Conservation (phyloP, 2,888 invertebrate genomes). For the Apamea epomidion region DNA sequence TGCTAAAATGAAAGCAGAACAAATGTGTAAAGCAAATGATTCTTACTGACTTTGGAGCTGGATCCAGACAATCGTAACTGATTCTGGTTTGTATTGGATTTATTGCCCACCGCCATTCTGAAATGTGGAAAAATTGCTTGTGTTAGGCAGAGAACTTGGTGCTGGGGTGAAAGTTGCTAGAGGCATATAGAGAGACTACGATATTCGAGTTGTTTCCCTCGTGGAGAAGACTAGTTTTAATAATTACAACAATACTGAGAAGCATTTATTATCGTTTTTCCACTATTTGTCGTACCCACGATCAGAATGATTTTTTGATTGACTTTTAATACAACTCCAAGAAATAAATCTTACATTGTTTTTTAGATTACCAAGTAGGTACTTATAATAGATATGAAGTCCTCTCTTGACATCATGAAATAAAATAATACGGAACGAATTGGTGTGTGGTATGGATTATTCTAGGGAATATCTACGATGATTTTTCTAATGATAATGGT, state of each 20-base stretch:
- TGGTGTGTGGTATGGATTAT: background rate
- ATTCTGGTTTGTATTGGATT: conserved; percentile 89
- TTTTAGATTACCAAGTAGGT: too few species aligned
- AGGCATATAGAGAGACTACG: background rate
- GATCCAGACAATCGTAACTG: conserved; percentile 91
- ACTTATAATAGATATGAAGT: background rate
- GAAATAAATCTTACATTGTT: background rate
- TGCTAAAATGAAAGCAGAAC: conserved; percentile 86
- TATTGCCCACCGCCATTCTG: conserved; percentile 90
- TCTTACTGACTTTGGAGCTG: conserved; percentile 99
- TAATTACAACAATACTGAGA: background rate
- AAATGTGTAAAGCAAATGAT: conserved; percentile 91
- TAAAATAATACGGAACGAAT: background rate
- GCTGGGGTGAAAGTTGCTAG: background rate
- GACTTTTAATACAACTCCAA: background rate
- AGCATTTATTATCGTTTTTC: background rate
- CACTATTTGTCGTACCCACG: background rate
- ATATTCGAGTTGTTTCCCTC: background rate
- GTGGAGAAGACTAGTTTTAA: background rate
- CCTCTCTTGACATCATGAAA: background rate
- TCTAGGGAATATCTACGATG: background rate
- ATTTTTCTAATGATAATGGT: background rate
- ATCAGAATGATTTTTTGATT: background rate
- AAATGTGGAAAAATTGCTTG: conserved; percentile 70
- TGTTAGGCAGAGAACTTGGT: conserved; percentile 36